Base-by-base conservation (phyloP, 2,888 invertebrate genomes). In the Pheosia gnoma region DNA sequence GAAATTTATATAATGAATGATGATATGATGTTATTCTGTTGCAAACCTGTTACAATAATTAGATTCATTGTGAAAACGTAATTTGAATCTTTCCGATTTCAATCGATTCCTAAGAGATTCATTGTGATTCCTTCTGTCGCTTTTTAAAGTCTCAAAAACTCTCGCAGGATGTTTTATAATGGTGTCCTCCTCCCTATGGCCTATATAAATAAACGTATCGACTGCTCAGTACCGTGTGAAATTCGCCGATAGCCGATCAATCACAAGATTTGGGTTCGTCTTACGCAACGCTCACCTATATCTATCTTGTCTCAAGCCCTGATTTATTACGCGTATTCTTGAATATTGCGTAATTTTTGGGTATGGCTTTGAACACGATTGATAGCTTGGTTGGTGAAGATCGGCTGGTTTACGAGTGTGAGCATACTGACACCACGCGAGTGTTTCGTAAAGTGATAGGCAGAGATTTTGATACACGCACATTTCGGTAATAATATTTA, bases 201-300 rank as follows among this genome's bases (percentile, higher is more conserved):
- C 25, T n/a, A 47, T 47, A 47, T 47, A 54, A 54, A 55, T 39
- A 55, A 55, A 55, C 0, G 3, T n/a, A n/a, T n/a, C 39, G 13
- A 13, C 39, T 10, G 55, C 4, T 7, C 55, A n/a, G 39, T 0
- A n/a, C 13, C 9, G 39, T n/a, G 55, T 55, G 55, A 39, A 55
- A 55, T 55, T 4, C 55, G 55, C 13, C 55, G n/a, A 55, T 55
- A 39, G 55, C 4, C 55, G 55, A 55, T 55, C 55, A 55, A 55
- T 55, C 55, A 55, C 55, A 39, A 55, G 55, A 55, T 55, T 55
- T 55, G 55, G 55, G 55, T 39, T 55, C 38, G 55, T 55, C 11
- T 54, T 55, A 55, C 55, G 55, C 55, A 55, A 55, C 55, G n/a
- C 13, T 6, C 55, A 11, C 55, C 55, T 39, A 39, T 55, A 55